These are phyloP conservation scores for Pachymerium ferrugineum DNA, from an alignment of 2,888 invertebrate genomes.

Conservation along the genomic window DNA sequence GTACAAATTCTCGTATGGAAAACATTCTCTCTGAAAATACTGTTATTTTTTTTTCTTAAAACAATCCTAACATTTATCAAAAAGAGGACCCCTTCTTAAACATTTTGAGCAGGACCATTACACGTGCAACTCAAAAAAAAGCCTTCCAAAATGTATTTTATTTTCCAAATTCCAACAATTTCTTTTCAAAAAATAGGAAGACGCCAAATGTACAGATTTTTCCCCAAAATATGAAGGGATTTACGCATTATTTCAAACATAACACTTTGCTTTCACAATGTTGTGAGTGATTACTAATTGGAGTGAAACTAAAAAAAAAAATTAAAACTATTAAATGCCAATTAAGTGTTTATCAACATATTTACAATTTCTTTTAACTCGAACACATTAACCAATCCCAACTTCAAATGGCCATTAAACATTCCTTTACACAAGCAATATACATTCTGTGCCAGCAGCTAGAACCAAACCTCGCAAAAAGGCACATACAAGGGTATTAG, in stretches of 20 bases:
- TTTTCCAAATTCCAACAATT: background rate
- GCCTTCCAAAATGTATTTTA: background rate
- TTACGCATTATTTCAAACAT: background rate
- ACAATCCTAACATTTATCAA: no score
- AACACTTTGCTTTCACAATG: background rate
- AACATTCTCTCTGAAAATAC: no score
- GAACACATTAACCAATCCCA: no score
- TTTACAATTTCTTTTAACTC: no score
- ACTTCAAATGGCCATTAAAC: no score
- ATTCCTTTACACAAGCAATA: background rate
- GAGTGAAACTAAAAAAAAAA: background rate
- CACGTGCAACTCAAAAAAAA: background rate
- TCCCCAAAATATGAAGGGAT: background rate
- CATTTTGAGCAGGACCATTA: no score
- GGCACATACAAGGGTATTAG: background rate
- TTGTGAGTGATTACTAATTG: background rate
- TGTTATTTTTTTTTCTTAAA: no score
- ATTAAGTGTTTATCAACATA: no score
- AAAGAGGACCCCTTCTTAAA: no score
- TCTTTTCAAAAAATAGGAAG: background rate
- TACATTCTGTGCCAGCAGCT: background rate
- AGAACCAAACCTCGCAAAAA: conserved; percentile 3
- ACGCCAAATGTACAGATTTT: background rate
- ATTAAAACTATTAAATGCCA: background rate
- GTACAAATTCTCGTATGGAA: no score